Conservation (phyloP, 2,113 vertebrate species). For the Chloroceryle aenea region DNA sequence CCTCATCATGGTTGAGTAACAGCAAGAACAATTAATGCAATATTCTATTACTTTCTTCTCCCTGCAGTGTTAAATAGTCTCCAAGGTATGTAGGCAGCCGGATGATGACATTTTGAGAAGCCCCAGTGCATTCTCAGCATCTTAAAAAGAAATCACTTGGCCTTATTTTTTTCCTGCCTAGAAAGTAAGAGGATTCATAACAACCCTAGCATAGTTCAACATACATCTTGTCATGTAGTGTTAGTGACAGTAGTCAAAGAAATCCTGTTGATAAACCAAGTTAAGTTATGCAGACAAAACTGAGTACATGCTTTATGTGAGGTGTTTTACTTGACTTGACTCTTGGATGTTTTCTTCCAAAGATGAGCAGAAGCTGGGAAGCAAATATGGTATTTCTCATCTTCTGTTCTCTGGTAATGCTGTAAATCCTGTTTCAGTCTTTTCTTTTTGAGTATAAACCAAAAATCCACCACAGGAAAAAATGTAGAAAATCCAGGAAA, state of each 20-base stretch:
- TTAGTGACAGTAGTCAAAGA: neutral
- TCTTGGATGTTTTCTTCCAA: neutral
- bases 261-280: neutral
- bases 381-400: neutral
- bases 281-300: neutral
- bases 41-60: neutral
- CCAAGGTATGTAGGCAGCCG: neutral
- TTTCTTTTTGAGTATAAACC: neutral
- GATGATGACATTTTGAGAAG: conserved; percentile 60
- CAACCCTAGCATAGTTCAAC: neutral
- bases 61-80: conserved; percentile 47
- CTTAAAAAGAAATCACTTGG: conserved; percentile 48
- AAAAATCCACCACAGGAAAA: neutral
- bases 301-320: neutral
- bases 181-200: conserved; percentile 19
- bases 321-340: neutral
- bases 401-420: neutral
- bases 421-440: neutral
- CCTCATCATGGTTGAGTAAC: conserved; percentile 23
- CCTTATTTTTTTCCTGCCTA: neutral
- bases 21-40: conserved; percentile 52
- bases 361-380: neutral
- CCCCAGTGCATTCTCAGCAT: neutral
- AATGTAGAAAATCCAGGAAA: neutral
- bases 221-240: neutral